Conservation (phyloP, 2,113 vertebrate species). For the Rhinopomastus cyanomelas region DNA sequence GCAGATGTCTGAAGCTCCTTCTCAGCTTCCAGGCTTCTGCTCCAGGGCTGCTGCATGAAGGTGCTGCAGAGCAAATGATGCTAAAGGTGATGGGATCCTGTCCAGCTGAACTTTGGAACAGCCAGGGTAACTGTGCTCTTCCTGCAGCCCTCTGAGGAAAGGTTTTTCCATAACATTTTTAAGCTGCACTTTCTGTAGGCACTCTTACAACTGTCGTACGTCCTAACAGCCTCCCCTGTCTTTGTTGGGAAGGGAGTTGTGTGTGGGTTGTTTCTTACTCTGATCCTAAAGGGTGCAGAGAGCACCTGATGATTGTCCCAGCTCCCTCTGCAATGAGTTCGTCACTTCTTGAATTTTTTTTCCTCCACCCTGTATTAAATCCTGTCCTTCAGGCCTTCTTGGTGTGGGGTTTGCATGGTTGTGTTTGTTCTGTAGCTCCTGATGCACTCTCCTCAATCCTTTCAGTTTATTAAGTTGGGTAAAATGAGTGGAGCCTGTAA, state of each 20-base stretch:
- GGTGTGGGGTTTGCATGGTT: background rate
- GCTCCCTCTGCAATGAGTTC: background rate
- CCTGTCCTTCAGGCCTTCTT: background rate
- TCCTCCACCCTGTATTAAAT: background rate
- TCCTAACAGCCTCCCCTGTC: background rate
- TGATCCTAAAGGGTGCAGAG: background rate
- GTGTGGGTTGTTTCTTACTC: background rate
- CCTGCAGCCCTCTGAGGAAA: background rate
- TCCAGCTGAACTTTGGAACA: background rate
- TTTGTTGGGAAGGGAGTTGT: background rate
- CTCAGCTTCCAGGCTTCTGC: background rate
- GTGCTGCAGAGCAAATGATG: background rate
- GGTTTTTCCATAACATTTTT: background rate
- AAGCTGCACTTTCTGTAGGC: background rate
- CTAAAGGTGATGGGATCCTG: background rate
- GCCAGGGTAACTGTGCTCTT: accelerated
- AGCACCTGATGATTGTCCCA: background rate
- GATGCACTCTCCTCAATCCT: background rate
- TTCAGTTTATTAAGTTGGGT: background rate
- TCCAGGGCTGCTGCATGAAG: background rate
- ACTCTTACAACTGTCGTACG: background rate
- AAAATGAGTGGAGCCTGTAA: background rate
- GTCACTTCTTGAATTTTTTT: background rate
- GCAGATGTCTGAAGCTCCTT: background rate
- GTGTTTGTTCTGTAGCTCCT: background rate